phyloP scores from a whole-genome alignment of 2,113 vertebrate species.

The Grammomys dolichurus region DNA sequence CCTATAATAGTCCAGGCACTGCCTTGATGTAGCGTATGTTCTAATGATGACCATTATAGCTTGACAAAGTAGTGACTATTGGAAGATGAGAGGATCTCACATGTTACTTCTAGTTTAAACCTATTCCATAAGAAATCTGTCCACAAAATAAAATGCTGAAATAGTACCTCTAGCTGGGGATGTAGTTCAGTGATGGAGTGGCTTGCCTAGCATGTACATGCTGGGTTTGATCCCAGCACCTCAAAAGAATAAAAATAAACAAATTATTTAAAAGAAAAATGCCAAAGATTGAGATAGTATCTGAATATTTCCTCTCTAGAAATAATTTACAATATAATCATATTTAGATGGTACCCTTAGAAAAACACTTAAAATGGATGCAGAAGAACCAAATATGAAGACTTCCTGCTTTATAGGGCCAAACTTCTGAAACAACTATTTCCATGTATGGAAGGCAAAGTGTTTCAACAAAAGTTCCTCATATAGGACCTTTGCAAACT shows the following conservation, averaged over 20 bases:
- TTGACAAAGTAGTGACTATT: neutral
- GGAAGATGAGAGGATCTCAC: constrained; percentile 49
- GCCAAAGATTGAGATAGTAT: neutral
- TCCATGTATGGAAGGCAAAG: constrained; percentile 34
- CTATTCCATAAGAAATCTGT: constrained; percentile 28
- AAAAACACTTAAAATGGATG: constrained; percentile 49
- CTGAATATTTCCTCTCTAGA: constrained; percentile 47
- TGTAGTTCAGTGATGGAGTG: neutral
- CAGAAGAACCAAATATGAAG: neutral
- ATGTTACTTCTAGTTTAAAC: constrained; percentile 29
- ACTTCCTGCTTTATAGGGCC: neutral
- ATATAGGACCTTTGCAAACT: constrained; percentile 45
- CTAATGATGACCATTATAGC: neutral
- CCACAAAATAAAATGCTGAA: constrained; percentile 45
- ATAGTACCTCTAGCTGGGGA: neutral
- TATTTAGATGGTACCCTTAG: neutral
- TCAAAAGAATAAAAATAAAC: constrained; percentile 17
- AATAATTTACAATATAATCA: constrained; percentile 37
- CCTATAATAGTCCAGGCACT: neutral
- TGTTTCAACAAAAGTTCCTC: constrained; percentile 40
- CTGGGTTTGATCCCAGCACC: neutral
- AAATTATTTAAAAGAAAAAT: neutral
- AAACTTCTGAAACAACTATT: constrained; percentile 50
- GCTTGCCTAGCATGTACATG: neutral
- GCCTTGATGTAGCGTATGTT: neutral